phyloP scores from a whole-genome alignment of 2,113 vertebrate species.

The Menura novaehollandiae region DNA sequence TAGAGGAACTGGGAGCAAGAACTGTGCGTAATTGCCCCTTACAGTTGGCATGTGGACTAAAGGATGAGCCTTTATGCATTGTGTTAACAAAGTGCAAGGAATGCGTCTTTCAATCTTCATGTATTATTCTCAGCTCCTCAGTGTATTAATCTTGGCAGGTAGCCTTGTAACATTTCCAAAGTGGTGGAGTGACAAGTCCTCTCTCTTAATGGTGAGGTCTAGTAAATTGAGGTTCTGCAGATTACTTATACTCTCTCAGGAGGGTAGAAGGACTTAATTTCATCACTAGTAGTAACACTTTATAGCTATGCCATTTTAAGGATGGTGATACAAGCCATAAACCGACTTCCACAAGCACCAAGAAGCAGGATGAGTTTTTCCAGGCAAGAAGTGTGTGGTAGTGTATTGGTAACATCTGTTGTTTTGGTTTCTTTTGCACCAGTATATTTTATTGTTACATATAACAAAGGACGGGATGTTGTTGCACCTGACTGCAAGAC shows the following conservation, averaged over 20 bases:
- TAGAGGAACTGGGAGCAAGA: background rate
- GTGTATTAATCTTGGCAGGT: background rate
- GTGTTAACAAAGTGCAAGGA: background rate
- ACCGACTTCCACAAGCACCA: background rate
- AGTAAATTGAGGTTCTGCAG: background rate
- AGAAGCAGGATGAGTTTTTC: background rate
- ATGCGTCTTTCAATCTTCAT: background rate
- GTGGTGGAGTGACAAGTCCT: background rate
- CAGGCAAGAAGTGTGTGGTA: background rate
- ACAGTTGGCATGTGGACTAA: background rate
- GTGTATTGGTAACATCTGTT: background rate
- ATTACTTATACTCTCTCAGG: background rate
- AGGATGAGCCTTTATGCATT: rapidly evolving
- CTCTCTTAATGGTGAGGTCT: background rate
- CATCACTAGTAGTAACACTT: background rate
- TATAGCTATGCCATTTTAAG: background rate
- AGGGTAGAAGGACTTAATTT: background rate
- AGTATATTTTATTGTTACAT: background rate
- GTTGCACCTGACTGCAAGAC: background rate
- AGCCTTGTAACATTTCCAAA: background rate
- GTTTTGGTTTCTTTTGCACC: background rate
- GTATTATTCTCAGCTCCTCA: background rate
- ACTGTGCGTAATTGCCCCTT: background rate
- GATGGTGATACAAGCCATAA: background rate
- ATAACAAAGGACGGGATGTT: background rate